Base-by-base conservation (phyloP, 2,888 invertebrate genomes). In the Hypomecis punctinalis region DNA sequence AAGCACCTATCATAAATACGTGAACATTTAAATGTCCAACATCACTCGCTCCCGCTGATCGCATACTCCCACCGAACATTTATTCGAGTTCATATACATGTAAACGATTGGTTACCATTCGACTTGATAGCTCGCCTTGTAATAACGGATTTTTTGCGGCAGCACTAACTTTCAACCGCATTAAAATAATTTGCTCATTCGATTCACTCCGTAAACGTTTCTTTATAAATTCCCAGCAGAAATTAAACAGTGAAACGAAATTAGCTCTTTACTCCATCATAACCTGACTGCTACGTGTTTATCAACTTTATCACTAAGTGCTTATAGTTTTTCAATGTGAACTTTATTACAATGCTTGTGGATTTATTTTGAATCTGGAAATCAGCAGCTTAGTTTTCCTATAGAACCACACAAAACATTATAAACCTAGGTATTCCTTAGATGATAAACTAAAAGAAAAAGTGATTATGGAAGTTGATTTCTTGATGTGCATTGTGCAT, bases 101-200 rank as follows among this genome's bases (percentile, higher is more conserved):
- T 71, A 74, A 75, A 74, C 66, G 73, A 73, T 73, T 66, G 66
- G 51, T 69, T 70, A 67, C 70, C 74, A 72, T 76, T 74, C 70
- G 66, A 65, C 68, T 68, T 67, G 67, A 70, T 67, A 67, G 61
- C 58, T 63, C 66, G 67, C 69, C 70, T 67, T 68, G 72, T 73
- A 76, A 76, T 76, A 75, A 74, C 76, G 63, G 71, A 64, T 60
- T 71, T 73, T 71, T 70, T 63, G 68, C 69, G 62, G 65, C 69
- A 56, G 60, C 59, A 49, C 71, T 61, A 68, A 68, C 67, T 55
- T 71, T 75, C 70, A 69, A 74, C 69, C 69, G 66, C 69, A 76
- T 76, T 77, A 76, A 77, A 77, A 76, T 76, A 79, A 80, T 79
- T 76, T 73, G 72, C 66, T 72, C 72, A 80, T 80, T 78, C 74